phyloP scores from a whole-genome alignment of 2,797 vertebrate genomes.

The Echiichthys vipera region DNA sequence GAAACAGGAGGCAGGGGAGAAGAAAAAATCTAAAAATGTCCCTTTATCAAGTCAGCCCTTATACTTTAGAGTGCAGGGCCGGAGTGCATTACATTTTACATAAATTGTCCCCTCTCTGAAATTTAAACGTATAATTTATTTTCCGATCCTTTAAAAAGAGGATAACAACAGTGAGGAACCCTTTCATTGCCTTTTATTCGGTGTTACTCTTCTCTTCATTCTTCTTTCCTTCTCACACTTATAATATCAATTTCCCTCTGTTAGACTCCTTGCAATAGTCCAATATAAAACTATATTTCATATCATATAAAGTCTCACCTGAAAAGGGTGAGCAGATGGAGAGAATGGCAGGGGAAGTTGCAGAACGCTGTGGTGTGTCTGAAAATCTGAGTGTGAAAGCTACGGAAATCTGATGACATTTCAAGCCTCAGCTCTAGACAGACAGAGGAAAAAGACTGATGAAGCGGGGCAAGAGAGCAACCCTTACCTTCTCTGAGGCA shows the following conservation, averaged over 20 bases:
- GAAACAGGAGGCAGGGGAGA: background rate
- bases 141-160: slow-evolving; percentile 5
- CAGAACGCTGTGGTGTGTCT: background rate
- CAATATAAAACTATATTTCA: slow-evolving; percentile 14
- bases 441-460: slow-evolving; percentile 3
- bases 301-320: slow-evolving; percentile 11
- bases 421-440: slow-evolving; percentile 8
- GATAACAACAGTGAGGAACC: slow-evolving; percentile 4
- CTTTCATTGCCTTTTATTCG: slow-evolving; percentile 30
- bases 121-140: slow-evolving; percentile 24
- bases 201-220: background rate
- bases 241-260: slow-evolving; percentile 6
- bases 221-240: slow-evolving; percentile 3
- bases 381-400: slow-evolving; percentile 18
- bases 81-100: background rate
- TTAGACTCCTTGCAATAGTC: slow-evolving; percentile 8
- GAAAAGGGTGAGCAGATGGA: slow-evolving; percentile 2
- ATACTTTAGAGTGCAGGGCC: background rate
- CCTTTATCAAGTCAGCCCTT: slow-evolving; percentile 24
- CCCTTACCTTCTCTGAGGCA: slow-evolving; percentile 89
- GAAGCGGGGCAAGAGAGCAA: slow-evolving; percentile 2
- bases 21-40: slow-evolving; percentile 3
- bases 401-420: slow-evolving; percentile 35
- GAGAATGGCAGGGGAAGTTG: background rate
- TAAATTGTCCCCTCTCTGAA: slow-evolving; percentile 27